Base-by-base conservation (phyloP, 1,140 invertebrate genomes). In the Drosophila watanabei region DNA sequence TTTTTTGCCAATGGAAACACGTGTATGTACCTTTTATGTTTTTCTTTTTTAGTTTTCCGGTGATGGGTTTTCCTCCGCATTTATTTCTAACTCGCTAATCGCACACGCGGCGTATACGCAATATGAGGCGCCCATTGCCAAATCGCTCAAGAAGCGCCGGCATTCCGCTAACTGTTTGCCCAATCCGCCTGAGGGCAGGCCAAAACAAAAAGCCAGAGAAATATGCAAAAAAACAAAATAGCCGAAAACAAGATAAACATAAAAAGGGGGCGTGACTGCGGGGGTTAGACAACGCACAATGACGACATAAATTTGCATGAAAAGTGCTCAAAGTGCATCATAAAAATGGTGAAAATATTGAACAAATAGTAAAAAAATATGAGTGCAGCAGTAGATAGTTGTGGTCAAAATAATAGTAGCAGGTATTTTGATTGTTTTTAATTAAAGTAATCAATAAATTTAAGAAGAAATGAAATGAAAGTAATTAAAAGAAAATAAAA, bases 261-360 rank as follows among this genome's bases (percentile, higher is more conserved):
- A 57, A 58, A 61, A 70, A 35, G 37, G 70, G 71, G 68, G 68
- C 54, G 69, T 72, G 69, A 48, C 30, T 20, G 41, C 30, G 70
- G 66, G 66, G 51, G 35, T 56, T 54, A 35, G 33, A 49, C 69
- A 59, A 62, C 77, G 70, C 66, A 87, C 83, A 87, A 87, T 87
- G 84, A 82, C 84, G 80, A 87, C 83, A 87, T 87, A 69, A 86
- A 82, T 86, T 82, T 82, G 60, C 79, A 68, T 71, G 64, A 81
- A 75, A 46, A 76, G 52, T 64, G 58, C 60, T 41, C 43, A 20
- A 60, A 73, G 54, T 59, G 54, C 62, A 75, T 48, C 62, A 58
- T 69, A 85, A 85, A 78, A 78, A 61, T 51, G 37, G 60, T 73
- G 69, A 80, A 80, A 80, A 84, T 77, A 80, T 70, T 68, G 45